Evolutionary conservation across 1,140 invertebrate species (phyloP).

Genomic region (Aphelenchoides besseyi): DNA sequence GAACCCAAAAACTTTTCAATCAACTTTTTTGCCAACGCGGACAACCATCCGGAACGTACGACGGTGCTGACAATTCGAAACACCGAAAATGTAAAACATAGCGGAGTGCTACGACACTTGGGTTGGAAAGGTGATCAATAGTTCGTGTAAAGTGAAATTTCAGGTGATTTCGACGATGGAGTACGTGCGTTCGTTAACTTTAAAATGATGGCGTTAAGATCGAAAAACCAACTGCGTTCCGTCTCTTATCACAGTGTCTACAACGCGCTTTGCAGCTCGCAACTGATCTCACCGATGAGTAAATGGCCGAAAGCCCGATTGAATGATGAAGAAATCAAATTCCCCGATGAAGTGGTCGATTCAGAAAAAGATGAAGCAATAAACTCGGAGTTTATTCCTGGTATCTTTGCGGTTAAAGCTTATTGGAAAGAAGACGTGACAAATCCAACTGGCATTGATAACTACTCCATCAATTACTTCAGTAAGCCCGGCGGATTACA

Average conservation of each 20-base stretch:
- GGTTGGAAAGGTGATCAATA: neutral
- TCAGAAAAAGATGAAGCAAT: neutral
- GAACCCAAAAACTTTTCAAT: neutral
- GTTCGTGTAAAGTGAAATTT: neutral
- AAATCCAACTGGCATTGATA: neutral
- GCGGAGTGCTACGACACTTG: neutral
- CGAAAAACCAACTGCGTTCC: neutral
- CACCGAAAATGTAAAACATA: neutral
- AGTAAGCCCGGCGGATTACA: neutral
- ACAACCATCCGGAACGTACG: neutral
- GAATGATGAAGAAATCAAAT: neutral
- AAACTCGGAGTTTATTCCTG: conserved; percentile 3
- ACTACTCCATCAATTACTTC: conserved; percentile 1
- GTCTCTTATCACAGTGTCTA: neutral
- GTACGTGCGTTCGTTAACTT: neutral
- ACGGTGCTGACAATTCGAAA: neutral
- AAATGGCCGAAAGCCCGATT: neutral
- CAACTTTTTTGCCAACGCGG: conserved; percentile 7
- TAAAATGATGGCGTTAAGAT: neutral
- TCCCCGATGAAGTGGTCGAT: neutral
- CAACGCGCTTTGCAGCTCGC: conserved; percentile 12
- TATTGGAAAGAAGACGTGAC: neutral
- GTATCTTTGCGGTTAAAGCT: neutral
- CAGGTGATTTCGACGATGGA: neutral
- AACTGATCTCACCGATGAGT: neutral